A percentile compares a stretch with the other conserved stretches of the same genome.
phyloP scores from a whole-genome alignment of 2,113 vertebrate species.

The Condylura cristata region DNA sequence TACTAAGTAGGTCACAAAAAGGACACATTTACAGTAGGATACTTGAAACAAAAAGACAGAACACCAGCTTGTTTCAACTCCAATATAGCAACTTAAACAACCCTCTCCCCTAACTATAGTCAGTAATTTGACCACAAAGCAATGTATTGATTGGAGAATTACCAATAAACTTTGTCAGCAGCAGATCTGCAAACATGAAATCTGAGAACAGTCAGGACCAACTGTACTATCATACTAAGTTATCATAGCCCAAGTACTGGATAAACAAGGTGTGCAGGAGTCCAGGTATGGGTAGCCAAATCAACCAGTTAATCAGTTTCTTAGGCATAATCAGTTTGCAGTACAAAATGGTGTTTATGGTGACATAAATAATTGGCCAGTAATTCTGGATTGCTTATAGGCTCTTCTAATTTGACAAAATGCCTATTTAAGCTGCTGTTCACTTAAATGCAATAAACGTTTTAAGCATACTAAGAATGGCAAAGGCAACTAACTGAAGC shows the following conservation, averaged over 20 bases:
- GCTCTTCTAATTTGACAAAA: neutral
- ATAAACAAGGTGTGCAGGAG: neutral
- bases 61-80: neutral
- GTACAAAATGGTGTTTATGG: neutral
- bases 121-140: neutral
- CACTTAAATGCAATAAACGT: neutral
- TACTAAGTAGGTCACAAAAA: neutral
- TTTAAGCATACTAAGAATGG: neutral
- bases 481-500: neutral
- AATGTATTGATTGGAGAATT: neutral
- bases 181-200: neutral
- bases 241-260: neutral
- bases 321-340: neutral
- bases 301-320: neutral
- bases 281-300: neutral
- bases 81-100: neutral
- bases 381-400: neutral
- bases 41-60: neutral
- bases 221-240: neutral
- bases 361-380: neutral
- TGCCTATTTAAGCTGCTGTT: neutral
- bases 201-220: neutral
- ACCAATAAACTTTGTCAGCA: neutral
- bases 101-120: neutral
- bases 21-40: neutral